Evolutionary conservation across 2,113 vertebrate genomes (phyloP).

Genomic region (Clinocottus analis): DNA sequence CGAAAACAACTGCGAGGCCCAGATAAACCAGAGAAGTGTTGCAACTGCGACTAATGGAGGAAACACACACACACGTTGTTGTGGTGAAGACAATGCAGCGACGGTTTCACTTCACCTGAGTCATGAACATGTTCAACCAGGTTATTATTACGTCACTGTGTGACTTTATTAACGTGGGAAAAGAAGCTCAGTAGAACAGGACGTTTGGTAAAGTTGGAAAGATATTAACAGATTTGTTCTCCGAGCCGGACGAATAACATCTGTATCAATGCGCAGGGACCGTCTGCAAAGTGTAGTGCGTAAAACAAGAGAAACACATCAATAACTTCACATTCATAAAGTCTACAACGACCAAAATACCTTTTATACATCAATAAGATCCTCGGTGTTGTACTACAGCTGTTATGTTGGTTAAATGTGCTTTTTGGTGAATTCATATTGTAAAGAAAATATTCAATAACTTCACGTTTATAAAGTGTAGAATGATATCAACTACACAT

Average conservation of each 20-base stretch:
- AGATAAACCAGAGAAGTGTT: background rate
- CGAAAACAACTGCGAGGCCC: slow-evolving; percentile 50
- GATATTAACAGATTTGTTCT: too few species aligned
- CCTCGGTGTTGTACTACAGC: background rate
- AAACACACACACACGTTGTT: slow-evolving; percentile 29
- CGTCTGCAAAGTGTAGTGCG: too few species aligned
- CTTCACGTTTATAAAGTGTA: background rate
- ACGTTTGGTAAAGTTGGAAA: background rate
- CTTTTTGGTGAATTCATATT: background rate
- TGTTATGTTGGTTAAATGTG: background rate
- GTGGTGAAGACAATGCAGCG: background rate
- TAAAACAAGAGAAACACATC: background rate
- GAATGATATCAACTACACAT: too few species aligned
- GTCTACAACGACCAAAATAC: too few species aligned
- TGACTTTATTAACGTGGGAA: background rate
- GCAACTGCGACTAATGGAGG: slow-evolving; percentile 49
- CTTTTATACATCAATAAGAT: background rate
- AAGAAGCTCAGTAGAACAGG: background rate
- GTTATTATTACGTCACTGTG: background rate
- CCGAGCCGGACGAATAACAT: too few species aligned
- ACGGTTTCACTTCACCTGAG: background rate
- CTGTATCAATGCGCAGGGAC: too few species aligned
- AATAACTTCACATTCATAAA: background rate
- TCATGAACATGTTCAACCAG: slow-evolving; percentile 1
- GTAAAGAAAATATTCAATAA: background rate